Conservation (phyloP, 2,797 vertebrate genomes). For the Cirrhinus molitorella region DNA sequence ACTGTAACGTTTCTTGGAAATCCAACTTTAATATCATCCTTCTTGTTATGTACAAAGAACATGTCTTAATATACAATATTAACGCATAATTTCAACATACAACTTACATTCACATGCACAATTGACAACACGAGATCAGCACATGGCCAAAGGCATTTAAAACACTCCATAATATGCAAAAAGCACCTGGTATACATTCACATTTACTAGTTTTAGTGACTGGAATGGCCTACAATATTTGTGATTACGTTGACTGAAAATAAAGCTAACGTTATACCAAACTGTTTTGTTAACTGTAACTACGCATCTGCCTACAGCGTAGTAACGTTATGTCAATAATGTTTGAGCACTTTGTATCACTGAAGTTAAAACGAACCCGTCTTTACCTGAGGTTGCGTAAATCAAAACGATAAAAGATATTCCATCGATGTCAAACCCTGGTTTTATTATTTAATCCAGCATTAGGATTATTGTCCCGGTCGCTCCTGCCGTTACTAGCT, state of each 20-base stretch:
- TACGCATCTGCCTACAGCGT: background rate
- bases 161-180: background rate
- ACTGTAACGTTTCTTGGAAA: background rate
- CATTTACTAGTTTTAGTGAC: background rate
- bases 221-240: background rate
- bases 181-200: background rate
- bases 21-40: background rate
- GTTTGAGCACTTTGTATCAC: background rate
- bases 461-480: background rate
- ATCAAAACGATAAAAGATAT: conserved; percentile 33
- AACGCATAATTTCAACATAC: background rate
- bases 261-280: background rate
- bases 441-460: background rate
- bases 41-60: background rate
- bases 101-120: no score
- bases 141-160: conserved; percentile 21
- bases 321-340: background rate
- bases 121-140: background rate
- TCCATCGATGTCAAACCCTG: conserved; percentile 4
- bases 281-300: conserved; percentile 13
- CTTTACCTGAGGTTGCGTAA: conserved; percentile 39
- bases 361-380: background rate
- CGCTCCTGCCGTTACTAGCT: background rate
- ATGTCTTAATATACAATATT: background rate
- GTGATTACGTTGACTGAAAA: background rate